Conservation (phyloP, 1,140 invertebrate species). For the Diabrotica undecimpunctata region DNA sequence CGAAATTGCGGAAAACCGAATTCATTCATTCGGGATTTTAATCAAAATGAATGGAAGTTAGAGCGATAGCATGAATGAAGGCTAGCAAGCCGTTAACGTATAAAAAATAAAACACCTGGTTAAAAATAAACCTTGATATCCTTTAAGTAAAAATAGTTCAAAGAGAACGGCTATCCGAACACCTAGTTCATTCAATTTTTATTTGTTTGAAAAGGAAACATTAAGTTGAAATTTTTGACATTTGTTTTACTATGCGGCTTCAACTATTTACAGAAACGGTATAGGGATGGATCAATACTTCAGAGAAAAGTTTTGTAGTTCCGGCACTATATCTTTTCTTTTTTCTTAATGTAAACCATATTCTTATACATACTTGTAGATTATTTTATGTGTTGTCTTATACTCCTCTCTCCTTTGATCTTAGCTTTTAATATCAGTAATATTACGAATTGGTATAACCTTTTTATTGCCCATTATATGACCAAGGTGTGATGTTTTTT, state of each 20-base stretch:
- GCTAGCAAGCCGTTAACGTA: not conserved
- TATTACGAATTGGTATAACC: no score
- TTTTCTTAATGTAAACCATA: no score
- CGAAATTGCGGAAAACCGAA: not conserved
- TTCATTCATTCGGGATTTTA: not conserved
- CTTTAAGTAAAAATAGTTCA: not conserved
- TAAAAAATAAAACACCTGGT: not conserved
- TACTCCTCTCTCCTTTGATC: no score
- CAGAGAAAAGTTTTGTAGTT: no score
- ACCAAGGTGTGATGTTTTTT: no score
- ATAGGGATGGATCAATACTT: no score
- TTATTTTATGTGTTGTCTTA: no score
- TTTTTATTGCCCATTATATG: no score
- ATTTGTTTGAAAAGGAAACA: not conserved
- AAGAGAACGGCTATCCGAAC: not conserved
- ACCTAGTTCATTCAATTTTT: not conserved
- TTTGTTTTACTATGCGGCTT: not conserved
- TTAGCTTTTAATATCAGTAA: no score
- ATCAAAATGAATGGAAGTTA: not conserved
- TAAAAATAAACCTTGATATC: constrained; percentile 1
- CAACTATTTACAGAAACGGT: no score
- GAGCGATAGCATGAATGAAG: not conserved
- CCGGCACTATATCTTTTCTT: no score
- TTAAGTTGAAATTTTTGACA: not conserved
- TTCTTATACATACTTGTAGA: no score